These are phyloP conservation scores for Hyperoodon ampullatus DNA, from an alignment of 2,113 vertebrate genomes.

Conservation along the genomic window DNA sequence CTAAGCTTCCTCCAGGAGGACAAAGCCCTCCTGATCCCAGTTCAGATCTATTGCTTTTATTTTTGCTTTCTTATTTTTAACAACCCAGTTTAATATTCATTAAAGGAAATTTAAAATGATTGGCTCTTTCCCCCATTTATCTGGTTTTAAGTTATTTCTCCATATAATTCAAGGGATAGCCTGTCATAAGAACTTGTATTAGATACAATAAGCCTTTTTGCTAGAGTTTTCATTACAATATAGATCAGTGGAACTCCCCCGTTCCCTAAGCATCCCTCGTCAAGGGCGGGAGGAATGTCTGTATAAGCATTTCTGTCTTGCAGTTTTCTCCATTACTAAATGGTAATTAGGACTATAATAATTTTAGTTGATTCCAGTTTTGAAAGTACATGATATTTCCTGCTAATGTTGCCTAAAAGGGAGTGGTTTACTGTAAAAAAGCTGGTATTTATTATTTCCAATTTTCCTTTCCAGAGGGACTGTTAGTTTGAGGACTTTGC, in stretches of 20 bases:
- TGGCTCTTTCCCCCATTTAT: neutral
- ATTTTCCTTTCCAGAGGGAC: neutral
- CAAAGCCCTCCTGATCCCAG: neutral
- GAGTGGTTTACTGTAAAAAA: neutral
- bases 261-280: neutral
- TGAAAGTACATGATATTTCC: constrained; percentile 37
- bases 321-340: neutral
- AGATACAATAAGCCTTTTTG: neutral
- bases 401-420: constrained; percentile 29
- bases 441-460: neutral
- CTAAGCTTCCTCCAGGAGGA: neutral
- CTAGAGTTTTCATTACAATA: neutral
- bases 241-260: neutral
- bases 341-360: neutral
- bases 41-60: neutral
- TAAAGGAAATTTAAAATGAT: constrained; percentile 16
- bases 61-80: constrained; percentile 45
- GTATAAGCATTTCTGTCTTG: neutral
- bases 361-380: constrained; percentile 9
- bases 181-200: neutral
- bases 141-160: constrained; percentile 37
- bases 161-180: neutral
- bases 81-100: neutral
- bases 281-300: neutral
- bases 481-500: neutral